Evolutionary conservation across 1,140 invertebrate genomes (phyloP).

Genomic region (Eurosta solidaginis): DNA sequence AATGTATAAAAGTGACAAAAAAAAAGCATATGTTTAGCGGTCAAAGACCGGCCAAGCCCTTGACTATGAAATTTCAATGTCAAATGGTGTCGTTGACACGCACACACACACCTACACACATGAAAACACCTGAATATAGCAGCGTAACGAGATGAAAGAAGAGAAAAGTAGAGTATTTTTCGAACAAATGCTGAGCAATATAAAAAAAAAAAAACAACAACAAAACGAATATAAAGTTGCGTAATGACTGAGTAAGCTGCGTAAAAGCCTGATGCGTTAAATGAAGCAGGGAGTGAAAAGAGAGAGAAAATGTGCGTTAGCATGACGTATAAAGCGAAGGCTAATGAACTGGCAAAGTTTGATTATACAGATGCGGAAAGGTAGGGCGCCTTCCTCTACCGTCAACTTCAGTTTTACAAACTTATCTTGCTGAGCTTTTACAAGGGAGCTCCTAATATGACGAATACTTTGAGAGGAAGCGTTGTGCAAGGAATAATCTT

Average conservation of each 20-base stretch:
- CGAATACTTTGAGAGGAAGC: too few relatives aligned
- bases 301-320: not conserved
- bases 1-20: not conserved
- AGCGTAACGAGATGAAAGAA: not conserved
- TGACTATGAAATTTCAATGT: slow-evolving; percentile 46
- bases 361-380: not conserved
- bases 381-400: not conserved
- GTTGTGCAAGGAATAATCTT: too few relatives aligned
- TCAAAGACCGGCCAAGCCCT: slow-evolving; percentile 17
- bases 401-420: too few relatives aligned
- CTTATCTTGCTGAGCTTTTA: too few relatives aligned
- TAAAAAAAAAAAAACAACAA: not conserved
- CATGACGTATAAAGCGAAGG: too few relatives aligned
- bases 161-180: not conserved
- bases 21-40: not conserved
- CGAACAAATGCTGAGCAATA: not conserved
- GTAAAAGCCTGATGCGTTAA: not conserved
- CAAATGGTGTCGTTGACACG: slow-evolving; percentile 49
- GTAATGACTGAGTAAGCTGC: slow-evolving; percentile 5
- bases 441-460: too few relatives aligned
- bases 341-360: not conserved
- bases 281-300: not conserved
- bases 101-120: too few relatives aligned
- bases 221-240: not conserved
- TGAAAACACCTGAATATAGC: not conserved